phyloP scores from a whole-genome alignment of 2,888 invertebrate species.

The Nephrotoma appendiculata region DNA sequence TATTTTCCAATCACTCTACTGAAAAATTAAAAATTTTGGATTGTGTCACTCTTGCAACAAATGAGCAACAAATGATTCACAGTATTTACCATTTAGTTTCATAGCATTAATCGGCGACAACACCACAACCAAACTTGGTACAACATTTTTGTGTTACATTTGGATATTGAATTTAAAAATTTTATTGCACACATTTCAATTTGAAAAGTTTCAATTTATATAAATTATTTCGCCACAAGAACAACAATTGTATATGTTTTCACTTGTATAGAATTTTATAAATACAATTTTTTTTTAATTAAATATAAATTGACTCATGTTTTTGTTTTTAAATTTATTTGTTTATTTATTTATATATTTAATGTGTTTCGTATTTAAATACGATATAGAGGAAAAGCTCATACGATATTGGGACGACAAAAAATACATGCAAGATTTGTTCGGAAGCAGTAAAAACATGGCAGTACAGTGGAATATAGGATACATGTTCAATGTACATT shows the following conservation, averaged over 20 bases:
- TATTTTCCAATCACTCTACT: too few relatives aligned
- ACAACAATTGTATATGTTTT: neutral
- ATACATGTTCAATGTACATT: neutral
- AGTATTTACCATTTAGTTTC: too few relatives aligned
- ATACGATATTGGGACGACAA: neutral
- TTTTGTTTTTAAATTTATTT: neutral
- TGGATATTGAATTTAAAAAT: neutral
- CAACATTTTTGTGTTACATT: neutral
- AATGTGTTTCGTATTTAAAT: neutral
- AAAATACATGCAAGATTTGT: neutral
- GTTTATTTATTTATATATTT: neutral
- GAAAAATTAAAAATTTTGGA: too few relatives aligned
- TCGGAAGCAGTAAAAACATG: neutral
- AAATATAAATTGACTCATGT: neutral
- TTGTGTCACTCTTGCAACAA: too few relatives aligned
- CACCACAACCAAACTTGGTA: neutral
- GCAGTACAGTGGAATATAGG: neutral
- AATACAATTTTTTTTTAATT: neutral
- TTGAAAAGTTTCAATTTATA: neutral
- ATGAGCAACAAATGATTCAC: too few relatives aligned
- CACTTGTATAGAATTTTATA: neutral
- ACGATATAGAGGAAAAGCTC: neutral
- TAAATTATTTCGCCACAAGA: neutral
- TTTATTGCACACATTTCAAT: neutral
- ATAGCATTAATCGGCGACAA: neutral